A percentile compares a stretch with the other conserved stretches of the same genome.
phyloP scores from a whole-genome alignment of 35 echinoderm and acorn worm species.

The Amphiura filiformis region DNA sequence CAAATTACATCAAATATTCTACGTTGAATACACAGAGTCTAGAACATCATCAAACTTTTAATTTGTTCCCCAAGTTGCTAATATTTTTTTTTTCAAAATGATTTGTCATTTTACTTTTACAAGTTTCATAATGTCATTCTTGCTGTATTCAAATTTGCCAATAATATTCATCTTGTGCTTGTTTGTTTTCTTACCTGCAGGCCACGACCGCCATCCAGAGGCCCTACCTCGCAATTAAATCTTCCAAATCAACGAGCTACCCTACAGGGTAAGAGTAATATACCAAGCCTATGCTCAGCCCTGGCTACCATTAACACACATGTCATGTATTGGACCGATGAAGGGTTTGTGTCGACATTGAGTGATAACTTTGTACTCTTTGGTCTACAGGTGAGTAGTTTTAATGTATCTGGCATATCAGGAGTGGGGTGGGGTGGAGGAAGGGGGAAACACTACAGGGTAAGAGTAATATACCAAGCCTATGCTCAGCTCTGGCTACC shows the following conservation, averaged over 20 bases:
- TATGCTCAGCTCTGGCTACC: constrained; percentile 52
- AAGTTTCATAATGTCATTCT: too few relatives aligned
- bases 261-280: constrained; percentile 24
- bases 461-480: constrained; percentile 5
- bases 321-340: constrained; percentile 81
- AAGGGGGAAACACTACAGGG: constrained; percentile 48
- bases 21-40: too few relatives aligned
- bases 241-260: constrained; percentile 46
- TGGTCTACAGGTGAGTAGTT: constrained; percentile 55
- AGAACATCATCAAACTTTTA: too few relatives aligned
- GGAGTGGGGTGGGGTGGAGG: too few relatives aligned
- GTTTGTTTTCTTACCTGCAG: not conserved
- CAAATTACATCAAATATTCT: too few relatives aligned
- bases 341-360: constrained; percentile 81
- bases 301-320: constrained; percentile 18
- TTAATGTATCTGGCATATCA: not conserved
- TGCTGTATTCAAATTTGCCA: too few relatives aligned
- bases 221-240: constrained; percentile 10
- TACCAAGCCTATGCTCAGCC: not conserved
- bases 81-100: too few relatives aligned
- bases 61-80: too few relatives aligned
- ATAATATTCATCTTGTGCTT: not conserved
- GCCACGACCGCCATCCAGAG: not conserved
- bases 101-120: too few relatives aligned
- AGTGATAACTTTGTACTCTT: constrained; percentile 77